phyloP scores from a whole-genome alignment of 1,140 invertebrate species.

The Trichomalopsis sarcophagae region DNA sequence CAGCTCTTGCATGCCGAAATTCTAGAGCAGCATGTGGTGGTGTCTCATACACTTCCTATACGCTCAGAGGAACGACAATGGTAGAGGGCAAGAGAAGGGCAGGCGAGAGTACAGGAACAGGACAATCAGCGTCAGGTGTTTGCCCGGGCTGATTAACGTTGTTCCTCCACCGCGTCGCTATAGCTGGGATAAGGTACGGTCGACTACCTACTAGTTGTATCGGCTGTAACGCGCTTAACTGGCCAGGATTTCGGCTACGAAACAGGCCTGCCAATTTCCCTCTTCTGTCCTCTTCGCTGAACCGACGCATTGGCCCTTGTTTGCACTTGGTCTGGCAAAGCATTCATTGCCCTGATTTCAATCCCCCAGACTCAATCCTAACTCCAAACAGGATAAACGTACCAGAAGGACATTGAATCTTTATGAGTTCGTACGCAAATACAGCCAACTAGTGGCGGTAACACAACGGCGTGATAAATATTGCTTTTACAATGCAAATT shows the following conservation, averaged over 20 bases:
- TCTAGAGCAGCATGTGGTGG: not conserved
- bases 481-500: not conserved
- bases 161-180: not conserved
- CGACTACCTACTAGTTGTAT: slow-evolving; percentile 1
- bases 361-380: not conserved
- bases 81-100: not conserved
- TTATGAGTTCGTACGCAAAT: not conserved
- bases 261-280: slow-evolving; percentile 2
- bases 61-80: not conserved
- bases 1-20: not conserved
- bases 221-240: slow-evolving; percentile 2
- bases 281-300: not conserved
- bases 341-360: slow-evolving; percentile 1
- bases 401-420: not conserved
- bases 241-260: not conserved
- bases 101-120: not conserved
- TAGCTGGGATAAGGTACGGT: not conserved
- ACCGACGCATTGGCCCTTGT: not conserved
- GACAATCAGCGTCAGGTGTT: not conserved
- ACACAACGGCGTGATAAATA: not conserved
- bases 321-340: not conserved
- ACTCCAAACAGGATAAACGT: not conserved
- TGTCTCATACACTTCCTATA: not conserved
- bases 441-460: not conserved
- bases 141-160: not conserved